These are phyloP conservation scores for Glyphotaelius pellucidus DNA, from an alignment of 2,888 invertebrate species.

Conservation along the genomic window DNA sequence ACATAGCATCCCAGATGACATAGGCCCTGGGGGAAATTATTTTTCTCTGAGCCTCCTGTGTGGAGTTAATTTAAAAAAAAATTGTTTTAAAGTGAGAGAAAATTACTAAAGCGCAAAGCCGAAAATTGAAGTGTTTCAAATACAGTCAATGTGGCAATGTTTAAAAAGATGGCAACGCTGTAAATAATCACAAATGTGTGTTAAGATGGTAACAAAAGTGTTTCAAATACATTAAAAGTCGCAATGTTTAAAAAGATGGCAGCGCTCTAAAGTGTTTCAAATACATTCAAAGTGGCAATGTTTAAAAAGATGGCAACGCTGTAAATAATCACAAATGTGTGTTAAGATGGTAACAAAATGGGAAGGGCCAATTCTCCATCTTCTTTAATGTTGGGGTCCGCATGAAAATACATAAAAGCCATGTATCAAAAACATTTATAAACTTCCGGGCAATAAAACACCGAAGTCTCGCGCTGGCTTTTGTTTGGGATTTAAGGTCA, in stretches of 20 bases:
- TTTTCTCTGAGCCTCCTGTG: too few relatives aligned
- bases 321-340: constrained; percentile 43
- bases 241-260: constrained; percentile 6
- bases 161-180: neutral
- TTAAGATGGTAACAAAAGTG: constrained; percentile 30
- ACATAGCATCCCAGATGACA: too few relatives aligned
- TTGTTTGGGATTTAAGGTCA: constrained; percentile 50
- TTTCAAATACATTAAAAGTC: neutral
- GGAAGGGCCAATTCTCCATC: neutral
- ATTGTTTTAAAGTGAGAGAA: neutral
- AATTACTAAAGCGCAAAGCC: neutral
- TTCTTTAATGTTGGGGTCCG: constrained; percentile 38
- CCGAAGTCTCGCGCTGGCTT: constrained; percentile 22
- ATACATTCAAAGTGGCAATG: neutral
- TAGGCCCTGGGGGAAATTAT: too few relatives aligned
- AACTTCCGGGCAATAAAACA: constrained; percentile 51
- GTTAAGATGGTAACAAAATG: constrained; percentile 25
- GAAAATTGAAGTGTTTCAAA: neutral
- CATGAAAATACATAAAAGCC: constrained; percentile 46
- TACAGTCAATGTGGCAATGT: neutral
- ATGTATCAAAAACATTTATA: constrained; percentile 52
- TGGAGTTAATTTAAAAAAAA: too few relatives aligned
- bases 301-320: neutral
- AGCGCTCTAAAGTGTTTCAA: neutral
- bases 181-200: constrained; percentile 43